Percentiles rank a stretch among this genome's conserved stretches.
Evolutionary conservation across 2,113 vertebrate species (phyloP).

Genomic region (Chroicocephalus ridibundus): DNA sequence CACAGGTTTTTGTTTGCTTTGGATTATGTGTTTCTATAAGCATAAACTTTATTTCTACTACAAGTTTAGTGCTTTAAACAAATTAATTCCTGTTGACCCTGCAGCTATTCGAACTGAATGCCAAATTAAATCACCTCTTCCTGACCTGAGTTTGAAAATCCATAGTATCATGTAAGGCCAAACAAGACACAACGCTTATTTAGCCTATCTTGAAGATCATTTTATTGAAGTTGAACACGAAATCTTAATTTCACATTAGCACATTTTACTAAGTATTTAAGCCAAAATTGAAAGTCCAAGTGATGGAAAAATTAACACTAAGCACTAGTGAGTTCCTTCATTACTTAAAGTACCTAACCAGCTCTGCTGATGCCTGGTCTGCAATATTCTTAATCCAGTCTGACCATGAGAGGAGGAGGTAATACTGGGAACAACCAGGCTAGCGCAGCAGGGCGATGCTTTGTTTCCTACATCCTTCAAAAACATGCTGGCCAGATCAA

Average conservation of each 20-base stretch:
- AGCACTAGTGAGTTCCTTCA: not conserved
- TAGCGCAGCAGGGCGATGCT: accelerated
- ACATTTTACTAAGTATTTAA: not conserved
- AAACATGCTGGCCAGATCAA: not conserved
- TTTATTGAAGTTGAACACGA: not conserved
- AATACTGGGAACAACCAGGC: not conserved
- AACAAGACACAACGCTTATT: not conserved
- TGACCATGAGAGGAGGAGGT: not conserved
- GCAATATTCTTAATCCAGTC: not conserved
- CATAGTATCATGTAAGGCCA: not conserved
- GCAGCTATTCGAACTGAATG: not conserved
- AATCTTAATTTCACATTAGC: not conserved
- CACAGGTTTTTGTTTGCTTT: not conserved
- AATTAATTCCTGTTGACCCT: not conserved
- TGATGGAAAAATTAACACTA: not conserved
- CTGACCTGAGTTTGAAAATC: not conserved
- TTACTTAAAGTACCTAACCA: not conserved
- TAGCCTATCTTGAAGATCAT: not conserved
- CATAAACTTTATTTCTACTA: not conserved
- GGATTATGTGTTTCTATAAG: not conserved
- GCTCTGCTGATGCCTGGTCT: not conserved
- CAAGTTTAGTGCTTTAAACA: not conserved
- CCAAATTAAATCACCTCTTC: not conserved
- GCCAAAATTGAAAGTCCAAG: not conserved
- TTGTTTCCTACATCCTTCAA: not conserved